Base-by-base conservation (phyloP, 2,797 vertebrate species). In the Poeciliopsis paucimaculata region DNA sequence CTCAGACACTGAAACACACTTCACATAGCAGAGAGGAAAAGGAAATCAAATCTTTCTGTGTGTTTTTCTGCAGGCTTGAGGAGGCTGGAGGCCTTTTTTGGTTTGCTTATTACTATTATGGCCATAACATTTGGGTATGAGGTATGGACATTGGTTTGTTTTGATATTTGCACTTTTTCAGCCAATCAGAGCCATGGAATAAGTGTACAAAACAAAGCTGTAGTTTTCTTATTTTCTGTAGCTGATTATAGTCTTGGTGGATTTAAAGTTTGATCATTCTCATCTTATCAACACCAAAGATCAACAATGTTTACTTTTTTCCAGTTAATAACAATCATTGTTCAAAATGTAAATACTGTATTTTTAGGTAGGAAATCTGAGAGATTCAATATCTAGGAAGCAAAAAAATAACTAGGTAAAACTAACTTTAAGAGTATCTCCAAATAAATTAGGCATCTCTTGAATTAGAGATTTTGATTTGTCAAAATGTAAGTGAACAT, bases 41-140 rank as follows among this genome's bases (percentile, higher is more conserved):
- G 39, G 26, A 39, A 23, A 41, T 31, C 31, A 1, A 34, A 13
- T 2, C 13, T 45, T 70, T 3, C 60, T 2, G 28, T 86, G 13
- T 84, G 82, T 16, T 79, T 82, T 36, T 74, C 66, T 77, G 16
- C 78, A 99, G 98, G 98, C 72, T 77, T 99, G 83, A 92, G 98
- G 80, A 99, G 99, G 86, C 96, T 99, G 36, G 98, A 99, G 90
- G 97, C 97, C 0, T 98, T 99, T 89, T 99, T 99, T 81, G 98
- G 96, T n/a, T 89, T 99, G 47, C 96, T 99, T 71, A 99, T 99
- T 86, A 97, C 98, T 55, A 84, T 98, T 80, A 99, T 99, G 98
- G 98, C 97, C 0, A 0, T 99, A 8, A 99, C 97, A 0, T 99
- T 99, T 66, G 98, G 98, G 73, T 99, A 97, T 0, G 97, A 99